Evolutionary conservation across 2,797 vertebrate genomes (phyloP).

Genomic region (Coilia nasus): DNA sequence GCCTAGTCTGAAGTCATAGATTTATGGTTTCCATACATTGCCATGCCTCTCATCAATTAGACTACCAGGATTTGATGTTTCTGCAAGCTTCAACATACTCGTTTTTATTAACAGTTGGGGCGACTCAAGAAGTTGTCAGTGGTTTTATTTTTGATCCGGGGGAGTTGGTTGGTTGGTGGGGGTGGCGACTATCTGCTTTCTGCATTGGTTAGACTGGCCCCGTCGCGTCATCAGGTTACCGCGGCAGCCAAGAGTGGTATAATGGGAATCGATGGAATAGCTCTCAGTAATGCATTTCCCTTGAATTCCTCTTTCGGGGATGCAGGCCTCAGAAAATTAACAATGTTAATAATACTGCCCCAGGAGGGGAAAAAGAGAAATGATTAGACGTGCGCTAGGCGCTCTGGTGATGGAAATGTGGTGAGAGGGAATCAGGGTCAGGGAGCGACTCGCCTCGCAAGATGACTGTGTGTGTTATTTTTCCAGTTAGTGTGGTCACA

Average conservation of each 20-base stretch:
- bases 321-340: constrained; percentile 77
- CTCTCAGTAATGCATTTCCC: constrained; percentile 75
- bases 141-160: constrained; percentile 55
- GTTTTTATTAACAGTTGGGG: constrained; percentile 37
- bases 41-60: constrained; percentile 8
- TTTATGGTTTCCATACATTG: constrained; percentile 23
- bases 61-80: constrained; percentile 13
- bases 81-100: constrained; percentile 21
- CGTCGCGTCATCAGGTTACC: constrained; percentile 69
- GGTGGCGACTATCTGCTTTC: constrained; percentile 67
- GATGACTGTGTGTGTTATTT: constrained; percentile 74
- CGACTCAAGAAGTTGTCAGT: constrained; percentile 27
- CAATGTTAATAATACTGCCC: constrained; percentile 79
- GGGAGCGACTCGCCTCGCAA: constrained; percentile 80
- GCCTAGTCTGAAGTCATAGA: constrained; percentile 12
- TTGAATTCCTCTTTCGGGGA: constrained; percentile 72
- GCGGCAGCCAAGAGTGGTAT: constrained; percentile 69
- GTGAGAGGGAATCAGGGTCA: constrained; percentile 82
- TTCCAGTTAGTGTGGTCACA: constrained; percentile 81
- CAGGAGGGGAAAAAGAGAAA: constrained; percentile 79
- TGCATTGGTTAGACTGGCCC: constrained; percentile 70
- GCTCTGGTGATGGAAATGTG: constrained; percentile 83
- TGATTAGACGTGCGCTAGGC: constrained; percentile 81
- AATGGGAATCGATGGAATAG: constrained; percentile 80
- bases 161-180: not conserved